These are phyloP conservation scores for Ophion ellenae DNA, from an alignment of 2,888 invertebrate species.

Conservation along the genomic window DNA sequence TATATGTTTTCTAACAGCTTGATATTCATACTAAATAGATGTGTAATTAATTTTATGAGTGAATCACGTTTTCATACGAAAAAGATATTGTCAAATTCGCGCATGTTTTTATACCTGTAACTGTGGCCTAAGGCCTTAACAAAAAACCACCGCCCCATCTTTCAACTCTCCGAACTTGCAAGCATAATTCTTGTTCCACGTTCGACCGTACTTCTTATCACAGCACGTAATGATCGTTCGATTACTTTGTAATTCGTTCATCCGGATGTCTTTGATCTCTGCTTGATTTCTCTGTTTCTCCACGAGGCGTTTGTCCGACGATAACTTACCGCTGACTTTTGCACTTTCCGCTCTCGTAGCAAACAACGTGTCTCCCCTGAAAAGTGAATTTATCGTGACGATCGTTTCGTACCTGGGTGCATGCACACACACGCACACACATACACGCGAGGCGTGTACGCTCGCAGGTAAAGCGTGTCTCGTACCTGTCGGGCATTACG, in stretches of 20 bases:
- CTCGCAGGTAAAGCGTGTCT: constrained; percentile 50
- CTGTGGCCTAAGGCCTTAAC: too few relatives aligned
- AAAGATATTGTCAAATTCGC: too few relatives aligned
- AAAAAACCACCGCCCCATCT: too few relatives aligned
- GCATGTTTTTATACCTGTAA: too few relatives aligned
- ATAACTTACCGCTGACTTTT: constrained; percentile 40
- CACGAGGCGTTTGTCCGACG: constrained; percentile 33
- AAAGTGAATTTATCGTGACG: constrained; percentile 68
- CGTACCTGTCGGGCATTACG: constrained; percentile 67
- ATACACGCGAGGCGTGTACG: constrained; percentile 22
- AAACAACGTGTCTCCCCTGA: constrained; percentile 55
- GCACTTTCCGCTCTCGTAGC: constrained; percentile 33
- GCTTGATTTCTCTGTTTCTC: background rate
- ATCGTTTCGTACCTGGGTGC: constrained; percentile 67
- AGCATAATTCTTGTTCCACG: background rate
- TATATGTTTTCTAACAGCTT: too few relatives aligned
- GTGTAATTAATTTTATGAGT: too few relatives aligned
- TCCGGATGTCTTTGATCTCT: background rate
- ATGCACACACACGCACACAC: background rate
- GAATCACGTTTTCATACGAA: too few relatives aligned
- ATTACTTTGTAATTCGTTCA: background rate
- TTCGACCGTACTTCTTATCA: background rate
- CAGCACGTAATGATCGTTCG: background rate
- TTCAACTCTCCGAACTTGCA: background rate
- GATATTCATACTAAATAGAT: too few relatives aligned